Percentiles rank a stretch among this genome's conserved stretches.
These are phyloP conservation scores for Riparia riparia DNA, from an alignment of 2,113 vertebrate species.

Conservation along the genomic window DNA sequence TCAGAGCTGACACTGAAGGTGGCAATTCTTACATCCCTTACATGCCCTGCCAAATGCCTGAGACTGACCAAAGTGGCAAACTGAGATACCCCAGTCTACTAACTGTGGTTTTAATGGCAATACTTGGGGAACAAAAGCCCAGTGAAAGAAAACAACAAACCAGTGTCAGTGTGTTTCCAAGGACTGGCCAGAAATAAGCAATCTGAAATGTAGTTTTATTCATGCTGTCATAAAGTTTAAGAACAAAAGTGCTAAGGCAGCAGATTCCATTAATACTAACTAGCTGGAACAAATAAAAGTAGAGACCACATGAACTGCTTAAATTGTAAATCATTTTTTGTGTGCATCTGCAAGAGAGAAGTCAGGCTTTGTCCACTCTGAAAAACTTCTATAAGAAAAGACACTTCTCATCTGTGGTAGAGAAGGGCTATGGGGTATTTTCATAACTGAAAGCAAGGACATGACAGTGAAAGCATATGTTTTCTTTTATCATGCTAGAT, in stretches of 20 bases:
- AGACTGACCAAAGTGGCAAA: background rate
- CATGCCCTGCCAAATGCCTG: background rate
- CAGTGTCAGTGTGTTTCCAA: background rate
- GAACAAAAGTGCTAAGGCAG: background rate
- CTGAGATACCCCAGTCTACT: background rate
- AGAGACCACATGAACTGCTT: background rate
- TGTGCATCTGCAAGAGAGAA: background rate
- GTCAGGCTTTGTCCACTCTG: background rate
- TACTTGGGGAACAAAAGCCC: background rate
- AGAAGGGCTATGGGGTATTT: background rate
- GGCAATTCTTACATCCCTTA: background rate
- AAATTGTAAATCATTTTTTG: background rate
- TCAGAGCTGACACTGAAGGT: background rate
- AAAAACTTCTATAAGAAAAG: background rate
- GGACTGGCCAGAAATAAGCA: background rate
- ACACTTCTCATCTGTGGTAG: background rate
- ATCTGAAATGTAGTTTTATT: background rate
- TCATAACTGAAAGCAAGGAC: background rate
- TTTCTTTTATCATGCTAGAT: background rate
- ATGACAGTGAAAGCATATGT: background rate
- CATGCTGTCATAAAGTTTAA: background rate
- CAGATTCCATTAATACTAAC: conserved; percentile 13
- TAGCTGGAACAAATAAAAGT: background rate
- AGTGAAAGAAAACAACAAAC: background rate
- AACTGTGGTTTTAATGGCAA: conserved; percentile 8